phyloP scores from a whole-genome alignment of 1,140 invertebrate genomes.

The Caenorhabditis brenneri region DNA sequence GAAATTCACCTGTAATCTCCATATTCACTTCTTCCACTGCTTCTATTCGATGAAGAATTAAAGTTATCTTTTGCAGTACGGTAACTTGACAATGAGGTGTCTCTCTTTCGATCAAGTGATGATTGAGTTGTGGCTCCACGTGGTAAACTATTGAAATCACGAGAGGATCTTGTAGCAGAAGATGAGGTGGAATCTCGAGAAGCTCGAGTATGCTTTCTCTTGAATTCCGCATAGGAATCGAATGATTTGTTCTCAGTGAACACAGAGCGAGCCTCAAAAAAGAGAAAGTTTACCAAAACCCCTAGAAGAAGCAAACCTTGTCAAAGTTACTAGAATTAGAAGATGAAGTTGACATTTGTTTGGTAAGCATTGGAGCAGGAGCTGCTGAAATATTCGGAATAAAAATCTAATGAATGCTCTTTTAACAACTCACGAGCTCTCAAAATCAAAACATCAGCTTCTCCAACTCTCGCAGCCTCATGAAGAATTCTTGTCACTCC shows the following conservation, averaged over 20 bases:
- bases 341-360: slow-evolving; percentile 38
- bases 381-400: not conserved
- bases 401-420: not conserved
- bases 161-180: not conserved
- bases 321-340: slow-evolving; percentile 33
- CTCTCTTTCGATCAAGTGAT: slow-evolving; percentile 39
- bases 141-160: slow-evolving; percentile 50
- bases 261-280: slow-evolving; percentile 39
- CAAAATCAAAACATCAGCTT: slow-evolving; percentile 71
- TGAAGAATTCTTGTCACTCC: slow-evolving; percentile 70
- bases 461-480: slow-evolving; percentile 69
- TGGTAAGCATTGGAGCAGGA: slow-evolving; percentile 11
- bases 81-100: slow-evolving; percentile 31
- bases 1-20: slow-evolving; percentile 30
- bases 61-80: slow-evolving; percentile 35
- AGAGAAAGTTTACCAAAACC: not conserved
- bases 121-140: slow-evolving; percentile 4
- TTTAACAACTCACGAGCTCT: slow-evolving; percentile 54
- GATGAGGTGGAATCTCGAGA: not conserved
- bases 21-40: slow-evolving; percentile 31
- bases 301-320: not conserved
- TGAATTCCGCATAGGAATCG: slow-evolving; percentile 52
- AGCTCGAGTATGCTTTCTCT: slow-evolving; percentile 38
- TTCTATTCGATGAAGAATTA: slow-evolving; percentile 33
- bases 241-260: slow-evolving; percentile 48